Conservation (phyloP, 2,113 vertebrate species). For the Aleadryas rufinucha region DNA sequence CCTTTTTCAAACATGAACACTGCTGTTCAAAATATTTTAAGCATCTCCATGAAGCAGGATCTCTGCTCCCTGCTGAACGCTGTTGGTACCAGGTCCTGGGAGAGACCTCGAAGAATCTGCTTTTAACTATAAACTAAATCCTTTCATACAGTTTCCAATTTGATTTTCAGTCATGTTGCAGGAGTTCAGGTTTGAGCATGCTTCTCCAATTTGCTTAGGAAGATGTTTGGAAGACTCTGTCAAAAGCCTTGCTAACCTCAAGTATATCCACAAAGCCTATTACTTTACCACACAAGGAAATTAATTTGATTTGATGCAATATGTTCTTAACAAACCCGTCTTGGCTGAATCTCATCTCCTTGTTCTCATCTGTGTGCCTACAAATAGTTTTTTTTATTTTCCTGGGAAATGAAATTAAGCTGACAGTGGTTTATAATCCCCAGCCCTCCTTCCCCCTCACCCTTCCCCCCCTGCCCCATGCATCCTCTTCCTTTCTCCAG, state of each 20-base stretch:
- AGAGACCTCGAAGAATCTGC: neutral
- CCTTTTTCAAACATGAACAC: neutral
- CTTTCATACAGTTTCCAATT: neutral
- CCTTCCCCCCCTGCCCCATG: neutral
- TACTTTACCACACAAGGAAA: conserved; percentile 25
- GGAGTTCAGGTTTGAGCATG: fast-evolving
- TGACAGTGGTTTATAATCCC: conserved; percentile 19
- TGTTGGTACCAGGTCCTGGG: neutral
- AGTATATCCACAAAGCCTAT: conserved; percentile 5
- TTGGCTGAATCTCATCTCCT: conserved; percentile 11
- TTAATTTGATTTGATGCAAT: conserved; percentile 33
- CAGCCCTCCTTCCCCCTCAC: neutral
- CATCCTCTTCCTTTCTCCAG: conserved; percentile 16
- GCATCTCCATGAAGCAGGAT: fast-evolving
- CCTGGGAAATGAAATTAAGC: conserved; percentile 38
- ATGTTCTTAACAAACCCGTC: neutral
- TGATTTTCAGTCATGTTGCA: neutral
- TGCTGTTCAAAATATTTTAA: neutral
- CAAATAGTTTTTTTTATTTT: conserved; percentile 20
- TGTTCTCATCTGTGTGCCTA: neutral
- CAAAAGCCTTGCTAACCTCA: conserved; percentile 24
- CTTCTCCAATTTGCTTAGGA: neutral
- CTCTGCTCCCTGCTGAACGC: neutral
- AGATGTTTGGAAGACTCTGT: neutral
- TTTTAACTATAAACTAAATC: neutral